Conservation (phyloP, 1,140 invertebrate species). For the Aricia agestis region DNA sequence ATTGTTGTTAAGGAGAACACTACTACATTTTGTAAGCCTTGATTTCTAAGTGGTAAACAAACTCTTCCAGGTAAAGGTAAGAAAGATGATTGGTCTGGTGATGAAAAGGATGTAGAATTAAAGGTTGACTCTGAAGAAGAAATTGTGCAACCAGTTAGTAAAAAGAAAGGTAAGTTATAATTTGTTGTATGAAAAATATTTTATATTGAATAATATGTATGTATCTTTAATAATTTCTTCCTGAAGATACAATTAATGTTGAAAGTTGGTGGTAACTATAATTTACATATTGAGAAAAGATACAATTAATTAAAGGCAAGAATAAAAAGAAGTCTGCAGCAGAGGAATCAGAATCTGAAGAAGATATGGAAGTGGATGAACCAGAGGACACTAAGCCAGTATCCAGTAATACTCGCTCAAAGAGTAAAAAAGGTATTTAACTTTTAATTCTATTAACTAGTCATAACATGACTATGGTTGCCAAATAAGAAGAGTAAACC, state of each 20-base stretch:
- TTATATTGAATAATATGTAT: not conserved
- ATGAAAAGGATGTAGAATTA: conserved; percentile 67
- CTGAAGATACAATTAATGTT: too few relatives aligned
- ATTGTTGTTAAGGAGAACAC: too few relatives aligned
- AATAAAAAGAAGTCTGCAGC: conserved; percentile 70
- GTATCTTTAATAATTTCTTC: not conserved
- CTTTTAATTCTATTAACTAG: too few relatives aligned
- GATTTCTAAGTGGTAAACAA: not conserved
- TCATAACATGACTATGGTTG: too few relatives aligned
- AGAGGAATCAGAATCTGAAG: conserved; percentile 51
- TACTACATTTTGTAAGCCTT: too few relatives aligned
- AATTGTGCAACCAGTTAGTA: conserved; percentile 51
- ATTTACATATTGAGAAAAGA: not conserved
- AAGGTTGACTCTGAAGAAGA: conserved; percentile 67
- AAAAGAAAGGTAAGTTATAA: conserved; percentile 54
- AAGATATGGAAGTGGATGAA: conserved; percentile 49
- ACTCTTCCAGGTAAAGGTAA: conserved; percentile 63
- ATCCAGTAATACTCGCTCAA: conserved; percentile 54
- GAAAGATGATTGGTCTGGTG: conserved; percentile 75
- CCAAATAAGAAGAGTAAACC: too few relatives aligned
- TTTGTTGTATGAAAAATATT: conserved; percentile 16
- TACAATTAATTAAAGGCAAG: conserved; percentile 45
- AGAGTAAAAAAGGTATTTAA: conserved; percentile 31
- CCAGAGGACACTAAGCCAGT: conserved; percentile 65
- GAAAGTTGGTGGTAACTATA: not conserved